Conservation (phyloP, 2,797 vertebrate genomes). For the Pantherophis alleghaniensis region DNA sequence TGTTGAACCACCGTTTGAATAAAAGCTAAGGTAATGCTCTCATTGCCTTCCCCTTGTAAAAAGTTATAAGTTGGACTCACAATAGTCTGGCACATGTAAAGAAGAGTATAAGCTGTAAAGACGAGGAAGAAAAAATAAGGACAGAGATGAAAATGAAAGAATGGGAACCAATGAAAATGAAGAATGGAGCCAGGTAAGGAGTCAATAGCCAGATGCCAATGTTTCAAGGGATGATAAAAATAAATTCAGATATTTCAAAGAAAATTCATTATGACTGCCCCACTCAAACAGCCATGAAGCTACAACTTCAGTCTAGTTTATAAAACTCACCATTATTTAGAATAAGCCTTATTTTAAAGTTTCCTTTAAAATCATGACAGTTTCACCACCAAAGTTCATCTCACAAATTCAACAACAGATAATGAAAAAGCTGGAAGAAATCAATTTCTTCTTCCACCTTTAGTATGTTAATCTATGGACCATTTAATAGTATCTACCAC, state of each 20-base stretch:
- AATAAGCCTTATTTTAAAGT: background rate
- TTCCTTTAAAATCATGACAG: too few relatives aligned
- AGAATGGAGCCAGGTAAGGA: background rate
- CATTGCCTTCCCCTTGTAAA: background rate
- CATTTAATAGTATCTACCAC: constrained; percentile 12
- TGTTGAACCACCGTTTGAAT: background rate
- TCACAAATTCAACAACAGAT: too few relatives aligned
- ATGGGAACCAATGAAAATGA: too few relatives aligned
- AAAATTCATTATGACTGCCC: background rate
- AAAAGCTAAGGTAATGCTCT: background rate
- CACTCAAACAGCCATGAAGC: background rate
- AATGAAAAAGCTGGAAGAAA: too few relatives aligned
- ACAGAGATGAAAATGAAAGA: too few relatives aligned
- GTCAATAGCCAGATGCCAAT: background rate
- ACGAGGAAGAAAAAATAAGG: too few relatives aligned
- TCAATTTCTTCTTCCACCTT: too few relatives aligned
- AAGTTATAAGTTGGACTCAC: background rate
- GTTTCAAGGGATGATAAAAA: background rate
- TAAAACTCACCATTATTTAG: background rate
- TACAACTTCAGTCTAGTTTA: too few relatives aligned
- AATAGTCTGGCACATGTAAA: too few relatives aligned
- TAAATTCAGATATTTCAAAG: background rate
- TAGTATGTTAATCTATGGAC: too few relatives aligned
- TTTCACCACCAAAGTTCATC: too few relatives aligned
- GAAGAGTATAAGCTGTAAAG: too few relatives aligned